A percentile compares a stretch with the other conserved stretches of the same genome.
These are phyloP conservation scores for Drosophila rhopaloa DNA, from an alignment of 1,140 invertebrate species.

Conservation along the genomic window DNA sequence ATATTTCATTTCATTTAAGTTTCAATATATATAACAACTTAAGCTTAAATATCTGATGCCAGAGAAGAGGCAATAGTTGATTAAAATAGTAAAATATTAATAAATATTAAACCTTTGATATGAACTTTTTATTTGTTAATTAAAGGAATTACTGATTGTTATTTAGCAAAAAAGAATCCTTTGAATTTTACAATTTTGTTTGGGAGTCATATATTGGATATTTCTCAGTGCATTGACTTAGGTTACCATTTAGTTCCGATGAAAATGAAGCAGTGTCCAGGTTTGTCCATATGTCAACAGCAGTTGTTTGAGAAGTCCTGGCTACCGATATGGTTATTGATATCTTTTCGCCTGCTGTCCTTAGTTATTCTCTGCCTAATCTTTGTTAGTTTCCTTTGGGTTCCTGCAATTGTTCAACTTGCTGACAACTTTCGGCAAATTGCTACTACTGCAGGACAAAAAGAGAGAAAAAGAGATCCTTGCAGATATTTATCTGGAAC, in stretches of 20 bases:
- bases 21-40: too few relatives aligned
- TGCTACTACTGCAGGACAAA: slow-evolving; percentile 23
- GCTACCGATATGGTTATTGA: slow-evolving; percentile 60
- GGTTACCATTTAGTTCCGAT: slow-evolving; percentile 55
- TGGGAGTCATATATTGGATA: background rate
- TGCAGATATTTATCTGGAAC: slow-evolving; percentile 12
- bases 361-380: slow-evolving; percentile 30
- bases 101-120: too few relatives aligned
- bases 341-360: slow-evolving; percentile 43
- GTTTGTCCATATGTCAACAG: slow-evolving; percentile 66
- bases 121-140: too few relatives aligned
- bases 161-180: too few relatives aligned
- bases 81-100: too few relatives aligned
- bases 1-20: too few relatives aligned
- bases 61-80: too few relatives aligned
- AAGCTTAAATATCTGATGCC: too few relatives aligned
- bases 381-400: slow-evolving; percentile 51
- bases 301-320: slow-evolving; percentile 69
- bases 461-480: slow-evolving; percentile 6
- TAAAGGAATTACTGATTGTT: too few relatives aligned
- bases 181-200: background rate
- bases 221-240: slow-evolving; percentile 23
- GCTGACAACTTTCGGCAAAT: slow-evolving; percentile 61
- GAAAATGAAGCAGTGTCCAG: slow-evolving; percentile 48
- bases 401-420: slow-evolving; percentile 41